phyloP scores from a whole-genome alignment of 2,797 vertebrate species.

The Cryptoprocta ferox region DNA sequence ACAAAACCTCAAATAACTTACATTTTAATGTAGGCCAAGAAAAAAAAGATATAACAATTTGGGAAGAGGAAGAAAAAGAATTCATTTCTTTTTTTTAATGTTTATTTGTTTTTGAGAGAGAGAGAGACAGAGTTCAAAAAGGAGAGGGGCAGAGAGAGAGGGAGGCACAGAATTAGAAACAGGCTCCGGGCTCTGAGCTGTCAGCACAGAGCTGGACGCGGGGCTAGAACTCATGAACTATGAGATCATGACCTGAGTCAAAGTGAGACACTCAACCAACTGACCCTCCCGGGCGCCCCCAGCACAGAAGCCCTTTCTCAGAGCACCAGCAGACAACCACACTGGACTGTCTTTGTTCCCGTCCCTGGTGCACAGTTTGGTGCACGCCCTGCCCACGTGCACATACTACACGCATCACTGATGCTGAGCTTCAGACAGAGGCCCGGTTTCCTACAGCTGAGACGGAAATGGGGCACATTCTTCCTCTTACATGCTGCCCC shows the following conservation, averaged over 20 bases:
- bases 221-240: fast-evolving
- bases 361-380: neutral
- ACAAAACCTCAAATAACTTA: neutral
- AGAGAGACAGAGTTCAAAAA: no score
- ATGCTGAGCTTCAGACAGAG: neutral
- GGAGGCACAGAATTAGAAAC: no score
- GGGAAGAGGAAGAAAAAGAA: neutral
- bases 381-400: no score
- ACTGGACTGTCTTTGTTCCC: neutral
- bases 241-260: no score
- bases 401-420: fast-evolving
- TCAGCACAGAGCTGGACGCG: fast-evolving
- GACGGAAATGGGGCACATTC: neutral
- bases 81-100: neutral
- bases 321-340: neutral
- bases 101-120: no score
- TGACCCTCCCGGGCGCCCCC: no score
- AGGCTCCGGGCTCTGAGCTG: no score
- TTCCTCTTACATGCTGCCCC: neutral
- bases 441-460: neutral
- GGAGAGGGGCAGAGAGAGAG: no score
- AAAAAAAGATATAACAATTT: neutral
- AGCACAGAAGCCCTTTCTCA: neutral
- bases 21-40: neutral
- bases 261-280: no score